Evolutionary conservation across 2,797 vertebrate species (phyloP), one percentile per base, ranked within the genome.

Genomic region (Diplodus sargus): DNA sequence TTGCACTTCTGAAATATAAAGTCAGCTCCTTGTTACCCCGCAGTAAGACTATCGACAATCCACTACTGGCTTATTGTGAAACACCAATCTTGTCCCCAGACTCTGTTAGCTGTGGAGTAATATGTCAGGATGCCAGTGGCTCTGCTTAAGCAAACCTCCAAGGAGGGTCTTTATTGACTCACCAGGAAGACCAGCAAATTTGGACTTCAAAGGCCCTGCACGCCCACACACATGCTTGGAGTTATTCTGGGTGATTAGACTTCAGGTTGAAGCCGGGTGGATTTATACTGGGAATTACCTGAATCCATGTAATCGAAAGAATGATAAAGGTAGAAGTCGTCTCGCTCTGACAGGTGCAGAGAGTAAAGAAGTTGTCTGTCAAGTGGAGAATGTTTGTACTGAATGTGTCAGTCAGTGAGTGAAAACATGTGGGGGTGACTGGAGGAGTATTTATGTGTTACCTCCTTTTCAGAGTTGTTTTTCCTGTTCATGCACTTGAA

Each of bases 131-230:
- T 85, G 85, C 75, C 87, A 79, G 80, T 64, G 81, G 87, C 84
- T 88, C 82, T 72, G 82, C 84, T 79, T 84, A 79, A 76, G 63
- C 66, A 84, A 89, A 90, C 84, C 89, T 90, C 89, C 51, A 71
- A 86, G 79, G 85, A 91, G 64, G 45, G 60, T 72, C 76, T 90
- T 90, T 90, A 92, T 92, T 89, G 90, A 92, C 87, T 91, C 73
- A 20, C 69, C 49, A 42, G 70, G 71, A 87, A 82, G 64, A 82
- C 60, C 20, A 42, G 82, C 45, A 76, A 65, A 87, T 88, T 71
- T 85, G 25, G 78, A 61, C 79, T 62, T 81, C 71, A 63, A 73
- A 74, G 56, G 56, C 43, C 59, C 28, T 10, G 13, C 75, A 47
- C 53, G 3, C 67, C 70, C 59, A 74, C 72, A 61, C 47, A 59